Percentiles rank a stretch among this genome's conserved stretches.
phyloP scores from a whole-genome alignment of 2,797 vertebrate species.

The Orientallactaga sibirica region DNA sequence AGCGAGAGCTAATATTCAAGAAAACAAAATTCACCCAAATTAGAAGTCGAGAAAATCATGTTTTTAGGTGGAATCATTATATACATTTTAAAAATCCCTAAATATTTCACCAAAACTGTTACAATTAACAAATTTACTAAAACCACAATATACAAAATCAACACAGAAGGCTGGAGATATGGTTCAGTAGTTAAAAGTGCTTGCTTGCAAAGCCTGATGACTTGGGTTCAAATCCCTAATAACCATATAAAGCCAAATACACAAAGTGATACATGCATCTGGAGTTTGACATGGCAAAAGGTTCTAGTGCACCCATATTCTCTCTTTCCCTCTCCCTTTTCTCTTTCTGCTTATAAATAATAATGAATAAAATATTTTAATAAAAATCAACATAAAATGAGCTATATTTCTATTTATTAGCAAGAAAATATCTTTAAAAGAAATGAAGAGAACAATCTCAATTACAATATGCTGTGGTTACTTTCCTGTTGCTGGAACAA shows the following conservation, averaged over 20 bases:
- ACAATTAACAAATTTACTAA: neutral
- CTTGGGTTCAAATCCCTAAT: no score
- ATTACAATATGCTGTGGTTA: neutral
- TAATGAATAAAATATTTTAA: no score
- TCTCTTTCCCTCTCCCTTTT: no score
- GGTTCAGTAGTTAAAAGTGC: no score
- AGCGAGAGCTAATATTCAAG: neutral
- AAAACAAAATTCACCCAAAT: constrained; percentile 1
- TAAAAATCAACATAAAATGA: neutral
- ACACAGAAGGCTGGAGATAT: no score
- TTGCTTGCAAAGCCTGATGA: no score
- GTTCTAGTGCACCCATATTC: no score
- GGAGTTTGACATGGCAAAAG: no score
- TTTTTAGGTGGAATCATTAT: neutral
- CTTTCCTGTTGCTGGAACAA: no score
- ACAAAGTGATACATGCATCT: no score
- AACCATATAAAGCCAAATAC: no score
- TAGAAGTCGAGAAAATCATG: neutral
- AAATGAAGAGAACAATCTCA: neutral
- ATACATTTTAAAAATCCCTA: neutral
- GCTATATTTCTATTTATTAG: neutral
- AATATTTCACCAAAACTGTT: neutral
- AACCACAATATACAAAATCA: neutral
- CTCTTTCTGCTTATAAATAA: no score
- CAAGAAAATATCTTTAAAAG: neutral